These are phyloP conservation scores for Coreoperca whiteheadi DNA, from an alignment of 2,113 vertebrate species.

Conservation along the genomic window DNA sequence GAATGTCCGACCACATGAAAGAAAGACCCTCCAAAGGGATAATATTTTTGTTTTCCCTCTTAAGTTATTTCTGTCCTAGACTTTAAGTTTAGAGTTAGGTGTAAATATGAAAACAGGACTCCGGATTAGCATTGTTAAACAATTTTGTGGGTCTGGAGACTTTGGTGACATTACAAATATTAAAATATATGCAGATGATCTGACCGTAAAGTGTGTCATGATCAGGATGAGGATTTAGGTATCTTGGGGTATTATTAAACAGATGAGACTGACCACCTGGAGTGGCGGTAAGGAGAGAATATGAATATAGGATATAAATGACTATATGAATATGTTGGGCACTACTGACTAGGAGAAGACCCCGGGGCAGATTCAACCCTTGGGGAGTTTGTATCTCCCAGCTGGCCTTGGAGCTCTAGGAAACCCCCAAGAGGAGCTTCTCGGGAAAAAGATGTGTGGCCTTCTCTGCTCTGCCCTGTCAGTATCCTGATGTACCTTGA, in stretches of 20 bases:
- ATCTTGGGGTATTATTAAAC: background rate
- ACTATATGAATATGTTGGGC: too few relatives aligned
- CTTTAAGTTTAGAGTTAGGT: background rate
- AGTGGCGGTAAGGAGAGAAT: background rate
- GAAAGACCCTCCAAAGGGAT: background rate
- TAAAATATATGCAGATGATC: background rate
- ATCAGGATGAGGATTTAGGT: constrained; percentile 3
- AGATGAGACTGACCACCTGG: background rate
- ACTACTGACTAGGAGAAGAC: background rate
- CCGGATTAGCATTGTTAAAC: background rate
- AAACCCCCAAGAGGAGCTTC: background rate
- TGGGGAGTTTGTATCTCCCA: background rate
- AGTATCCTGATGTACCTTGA: constrained; percentile 3
- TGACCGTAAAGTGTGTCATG: background rate
- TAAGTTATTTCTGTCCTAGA: too few relatives aligned
- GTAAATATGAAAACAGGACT: background rate
- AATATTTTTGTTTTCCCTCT: background rate
- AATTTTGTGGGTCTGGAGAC: background rate
- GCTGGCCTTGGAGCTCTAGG: background rate
- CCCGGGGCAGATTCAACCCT: constrained; percentile 18
- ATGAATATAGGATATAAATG: too few relatives aligned
- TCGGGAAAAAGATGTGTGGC: background rate
- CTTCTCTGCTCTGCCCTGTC: background rate
- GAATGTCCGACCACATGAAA: background rate
- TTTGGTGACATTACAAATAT: background rate